Percentiles rank a stretch among this genome's conserved stretches.
These are phyloP conservation scores for Dexiosoma caninum DNA, from an alignment of 2,888 invertebrate species.

Conservation along the genomic window DNA sequence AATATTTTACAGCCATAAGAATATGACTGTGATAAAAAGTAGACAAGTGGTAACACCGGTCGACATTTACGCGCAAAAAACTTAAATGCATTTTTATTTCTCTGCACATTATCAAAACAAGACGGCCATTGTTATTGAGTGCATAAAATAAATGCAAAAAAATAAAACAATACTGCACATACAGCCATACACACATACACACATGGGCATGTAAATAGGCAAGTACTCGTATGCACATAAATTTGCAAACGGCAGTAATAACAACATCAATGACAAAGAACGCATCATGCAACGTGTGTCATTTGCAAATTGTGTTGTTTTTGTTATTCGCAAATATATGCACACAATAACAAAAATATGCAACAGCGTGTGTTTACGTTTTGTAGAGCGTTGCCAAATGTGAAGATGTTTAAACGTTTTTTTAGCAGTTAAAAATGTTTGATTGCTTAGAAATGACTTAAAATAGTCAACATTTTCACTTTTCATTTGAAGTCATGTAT, in stretches of 20 bases:
- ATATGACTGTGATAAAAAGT: too few species aligned
- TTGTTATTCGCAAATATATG: slow-evolving; percentile 33
- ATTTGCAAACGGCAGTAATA: slow-evolving; percentile 49
- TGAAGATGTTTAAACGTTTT: too few species aligned
- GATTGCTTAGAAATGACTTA: too few species aligned
- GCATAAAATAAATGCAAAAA: slow-evolving; percentile 24
- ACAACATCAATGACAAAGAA: slow-evolving; percentile 57
- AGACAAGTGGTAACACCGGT: slow-evolving; percentile 29
- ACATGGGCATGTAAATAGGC: background rate
- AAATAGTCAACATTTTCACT: too few species aligned
- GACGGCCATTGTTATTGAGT: slow-evolving; percentile 49
- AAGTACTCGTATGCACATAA: background rate
- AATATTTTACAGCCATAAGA: too few species aligned
- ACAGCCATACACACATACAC: background rate
- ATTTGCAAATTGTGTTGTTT: slow-evolving; percentile 22
- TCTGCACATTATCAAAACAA: slow-evolving; percentile 40
- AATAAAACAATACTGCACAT: background rate
- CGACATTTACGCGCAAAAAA: slow-evolving; percentile 41
- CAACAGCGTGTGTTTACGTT: slow-evolving; percentile 11
- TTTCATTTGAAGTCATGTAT: too few species aligned
- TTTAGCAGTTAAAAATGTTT: too few species aligned
- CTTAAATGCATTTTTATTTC: background rate
- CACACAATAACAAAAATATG: slow-evolving; percentile 46
- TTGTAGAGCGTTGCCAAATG: too few species aligned
- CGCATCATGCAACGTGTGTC: slow-evolving; percentile 54